Percentiles rank a stretch among this genome's conserved stretches.
phyloP scores from a whole-genome alignment of 2,797 vertebrate species.

The Gymnocypris eckloni region DNA sequence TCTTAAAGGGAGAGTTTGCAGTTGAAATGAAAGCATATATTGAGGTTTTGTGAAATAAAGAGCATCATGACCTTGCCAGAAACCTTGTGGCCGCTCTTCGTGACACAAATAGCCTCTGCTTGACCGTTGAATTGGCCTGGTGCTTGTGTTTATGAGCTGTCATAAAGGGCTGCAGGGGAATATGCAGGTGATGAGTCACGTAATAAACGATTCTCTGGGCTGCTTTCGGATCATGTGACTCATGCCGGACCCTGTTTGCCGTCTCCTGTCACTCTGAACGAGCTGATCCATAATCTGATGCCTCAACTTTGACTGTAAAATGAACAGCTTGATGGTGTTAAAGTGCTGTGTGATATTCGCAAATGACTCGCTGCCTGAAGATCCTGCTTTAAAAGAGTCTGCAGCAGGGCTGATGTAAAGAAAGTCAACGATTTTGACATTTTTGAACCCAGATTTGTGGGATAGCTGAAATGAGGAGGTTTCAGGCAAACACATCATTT shows the following conservation, averaged over 20 bases:
- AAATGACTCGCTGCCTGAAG: neutral
- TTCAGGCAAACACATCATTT: neutral
- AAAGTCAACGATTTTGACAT: neutral
- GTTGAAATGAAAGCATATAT: slow-evolving; percentile 3
- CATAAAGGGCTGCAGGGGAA: neutral
- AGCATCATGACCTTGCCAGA: neutral
- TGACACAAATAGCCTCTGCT: neutral
- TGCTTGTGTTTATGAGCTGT: slow-evolving; percentile 1
- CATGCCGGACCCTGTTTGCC: neutral
- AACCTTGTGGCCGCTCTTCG: neutral
- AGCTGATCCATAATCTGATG: neutral
- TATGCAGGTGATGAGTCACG: slow-evolving; percentile 2
- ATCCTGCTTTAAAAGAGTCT: neutral
- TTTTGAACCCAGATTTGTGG: neutral
- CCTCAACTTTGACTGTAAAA: slow-evolving; percentile 24
- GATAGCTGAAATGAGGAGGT: slow-evolving; percentile 1
- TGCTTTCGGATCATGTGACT: neutral
- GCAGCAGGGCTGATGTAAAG: neutral
- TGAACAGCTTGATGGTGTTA: neutral
- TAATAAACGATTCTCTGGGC: neutral
- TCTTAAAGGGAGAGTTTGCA: neutral
- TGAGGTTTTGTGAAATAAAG: neutral
- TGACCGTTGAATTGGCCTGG: neutral
- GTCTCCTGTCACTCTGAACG: neutral
- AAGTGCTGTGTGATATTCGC: neutral